A percentile compares a stretch with the other conserved stretches of the same genome.
phyloP scores from a whole-genome alignment of 1,140 invertebrate genomes.

The Apis florea region DNA sequence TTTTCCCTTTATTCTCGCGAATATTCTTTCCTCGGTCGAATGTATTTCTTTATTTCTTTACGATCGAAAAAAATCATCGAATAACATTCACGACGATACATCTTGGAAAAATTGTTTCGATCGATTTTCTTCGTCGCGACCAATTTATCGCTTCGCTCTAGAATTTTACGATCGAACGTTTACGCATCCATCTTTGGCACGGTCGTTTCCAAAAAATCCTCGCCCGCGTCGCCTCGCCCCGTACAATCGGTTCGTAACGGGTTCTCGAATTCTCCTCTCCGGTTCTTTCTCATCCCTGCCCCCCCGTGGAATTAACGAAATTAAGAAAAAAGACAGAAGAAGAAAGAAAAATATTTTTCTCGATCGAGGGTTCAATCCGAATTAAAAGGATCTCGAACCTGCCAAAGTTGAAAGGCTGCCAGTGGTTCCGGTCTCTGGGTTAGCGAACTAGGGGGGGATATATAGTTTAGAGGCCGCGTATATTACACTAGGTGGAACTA shows the following conservation, averaged over 20 bases:
- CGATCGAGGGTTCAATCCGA: conserved; percentile 54
- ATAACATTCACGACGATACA: too few relatives aligned
- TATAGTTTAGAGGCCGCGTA: conserved; percentile 57
- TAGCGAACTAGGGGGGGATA: conserved; percentile 57
- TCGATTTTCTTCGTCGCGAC: neutral
- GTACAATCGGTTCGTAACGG: too few relatives aligned
- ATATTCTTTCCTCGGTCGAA: too few relatives aligned
- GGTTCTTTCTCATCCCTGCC: neutral
- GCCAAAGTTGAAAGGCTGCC: conserved; percentile 64
- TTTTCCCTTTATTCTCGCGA: too few relatives aligned
- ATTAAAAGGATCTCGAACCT: conserved; percentile 65
- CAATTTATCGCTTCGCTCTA: neutral
- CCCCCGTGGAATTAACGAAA: conserved; percentile 34
- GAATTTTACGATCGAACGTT: neutral
- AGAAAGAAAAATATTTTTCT: conserved; percentile 9
- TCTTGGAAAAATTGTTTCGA: too few relatives aligned
- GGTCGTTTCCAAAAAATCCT: neutral
- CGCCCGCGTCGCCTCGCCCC: neutral
- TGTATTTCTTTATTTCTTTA: too few relatives aligned
- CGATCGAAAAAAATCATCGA: too few relatives aligned
- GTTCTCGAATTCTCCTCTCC: neutral
- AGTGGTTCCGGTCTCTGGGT: conserved; percentile 65
- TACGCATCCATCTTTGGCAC: neutral
- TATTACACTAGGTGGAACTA: conserved; percentile 65
- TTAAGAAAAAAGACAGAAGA: conserved; percentile 9